Percentiles rank a stretch among this genome's conserved stretches.
phyloP scores from a whole-genome alignment of 2,888 invertebrate species.

The Drosophila helvetica region DNA sequence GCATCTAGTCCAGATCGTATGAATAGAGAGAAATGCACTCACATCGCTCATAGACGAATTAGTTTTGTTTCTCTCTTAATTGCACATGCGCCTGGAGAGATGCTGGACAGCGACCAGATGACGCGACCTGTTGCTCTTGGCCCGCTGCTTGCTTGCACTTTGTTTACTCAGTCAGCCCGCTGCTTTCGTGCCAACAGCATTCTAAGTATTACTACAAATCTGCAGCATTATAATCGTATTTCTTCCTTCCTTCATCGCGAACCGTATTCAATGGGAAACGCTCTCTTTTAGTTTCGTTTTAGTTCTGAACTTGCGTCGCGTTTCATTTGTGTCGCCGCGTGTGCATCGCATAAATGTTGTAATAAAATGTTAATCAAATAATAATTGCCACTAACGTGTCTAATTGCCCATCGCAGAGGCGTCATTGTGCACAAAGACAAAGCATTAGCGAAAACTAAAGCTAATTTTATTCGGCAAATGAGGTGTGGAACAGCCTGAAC shows the following conservation, averaged over 20 bases:
- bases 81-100: constrained; percentile 42
- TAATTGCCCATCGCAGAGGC: constrained; percentile 38
- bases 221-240: constrained; percentile 1
- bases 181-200: constrained; percentile 55
- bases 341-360: constrained; percentile 29
- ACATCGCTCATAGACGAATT: background rate
- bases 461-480: constrained; percentile 12
- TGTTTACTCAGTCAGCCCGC: constrained; percentile 60
- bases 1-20: background rate
- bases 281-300: background rate
- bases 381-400: constrained; percentile 16
- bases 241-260: background rate
- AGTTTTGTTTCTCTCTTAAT: background rate
- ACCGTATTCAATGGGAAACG: constrained; percentile 8
- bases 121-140: constrained; percentile 40
- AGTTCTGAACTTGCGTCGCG: constrained; percentile 16
- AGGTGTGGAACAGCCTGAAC: constrained; percentile 7
- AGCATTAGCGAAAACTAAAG: background rate
- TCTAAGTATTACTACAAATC: constrained; percentile 19
- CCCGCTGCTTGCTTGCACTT: constrained; percentile 37
- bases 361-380: constrained; percentile 29
- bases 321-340: constrained; percentile 24
- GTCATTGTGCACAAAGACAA: constrained; percentile 29
- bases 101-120: constrained; percentile 29
- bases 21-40: background rate